Evolutionary conservation across 1,140 invertebrate species (phyloP).

Genomic region (Psilanteris sp.): DNA sequence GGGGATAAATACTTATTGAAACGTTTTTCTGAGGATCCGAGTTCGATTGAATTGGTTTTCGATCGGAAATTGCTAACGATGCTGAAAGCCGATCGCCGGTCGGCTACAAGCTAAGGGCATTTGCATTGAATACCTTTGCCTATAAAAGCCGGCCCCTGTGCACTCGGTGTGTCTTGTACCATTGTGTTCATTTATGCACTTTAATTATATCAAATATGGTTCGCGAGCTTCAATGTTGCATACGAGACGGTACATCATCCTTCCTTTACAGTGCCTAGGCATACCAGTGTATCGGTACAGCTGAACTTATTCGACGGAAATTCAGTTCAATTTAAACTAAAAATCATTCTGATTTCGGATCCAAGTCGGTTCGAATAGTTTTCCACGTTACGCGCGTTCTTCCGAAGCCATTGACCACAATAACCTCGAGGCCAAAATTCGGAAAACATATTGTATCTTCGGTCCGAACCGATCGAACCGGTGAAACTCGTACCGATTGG

Average conservation of each 20-base stretch:
- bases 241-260: constrained; percentile 17
- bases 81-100: constrained; percentile 41
- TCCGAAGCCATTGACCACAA: too few relatives aligned
- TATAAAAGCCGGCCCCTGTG: constrained; percentile 65
- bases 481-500: too few relatives aligned
- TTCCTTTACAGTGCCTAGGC: too few relatives aligned
- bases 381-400: neutral
- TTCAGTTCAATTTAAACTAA: constrained; percentile 1
- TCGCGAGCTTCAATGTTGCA: constrained; percentile 48
- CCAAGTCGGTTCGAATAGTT: constrained; percentile 5
- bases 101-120: constrained; percentile 58
- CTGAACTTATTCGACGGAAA: neutral
- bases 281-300: constrained; percentile 2
- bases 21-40: constrained; percentile 47
- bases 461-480: too few relatives aligned
- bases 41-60: constrained; percentile 58
- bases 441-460: too few relatives aligned
- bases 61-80: constrained; percentile 61
- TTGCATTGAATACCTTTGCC: constrained; percentile 75
- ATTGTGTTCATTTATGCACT: constrained; percentile 77
- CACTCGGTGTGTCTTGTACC: constrained; percentile 68
- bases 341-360: neutral
- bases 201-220: constrained; percentile 78
- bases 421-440: too few relatives aligned
- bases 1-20: constrained; percentile 53